Percentiles rank a stretch among this genome's conserved stretches.
Conservation (phyloP, 2,797 vertebrate species). For the Argya squamiceps region DNA sequence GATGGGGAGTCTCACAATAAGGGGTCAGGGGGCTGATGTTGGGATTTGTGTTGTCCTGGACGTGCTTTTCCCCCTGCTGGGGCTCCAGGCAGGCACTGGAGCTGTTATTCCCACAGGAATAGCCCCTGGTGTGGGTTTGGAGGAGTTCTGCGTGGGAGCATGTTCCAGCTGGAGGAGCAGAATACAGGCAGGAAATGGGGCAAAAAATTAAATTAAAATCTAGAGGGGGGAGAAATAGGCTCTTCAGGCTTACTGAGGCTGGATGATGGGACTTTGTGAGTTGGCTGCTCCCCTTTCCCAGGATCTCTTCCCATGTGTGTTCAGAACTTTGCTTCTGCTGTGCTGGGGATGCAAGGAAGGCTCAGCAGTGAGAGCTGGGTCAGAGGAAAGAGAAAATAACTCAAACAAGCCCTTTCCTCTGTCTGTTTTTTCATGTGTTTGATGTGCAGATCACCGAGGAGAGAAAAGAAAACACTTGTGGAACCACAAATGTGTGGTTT, state of each 20-base stretch:
- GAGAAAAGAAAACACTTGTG: not conserved
- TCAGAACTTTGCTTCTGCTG: not conserved
- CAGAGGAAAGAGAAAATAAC: not conserved
- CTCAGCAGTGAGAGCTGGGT: not conserved
- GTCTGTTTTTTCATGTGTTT: not conserved
- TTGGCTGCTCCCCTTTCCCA: not conserved
- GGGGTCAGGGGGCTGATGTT: fast-evolving
- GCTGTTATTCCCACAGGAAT: not conserved
- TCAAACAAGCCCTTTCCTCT: not conserved
- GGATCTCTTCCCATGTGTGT: not conserved
- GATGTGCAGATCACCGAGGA: not conserved
- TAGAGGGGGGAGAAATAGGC: fast-evolving
- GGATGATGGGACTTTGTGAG: not conserved
- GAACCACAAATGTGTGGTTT: not conserved
- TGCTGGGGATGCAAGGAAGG: fast-evolving
- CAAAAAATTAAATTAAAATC: not conserved
- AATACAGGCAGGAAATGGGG: not conserved
- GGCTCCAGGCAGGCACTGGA: not conserved
- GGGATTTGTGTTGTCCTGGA: not conserved
- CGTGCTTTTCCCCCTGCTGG: not conserved
- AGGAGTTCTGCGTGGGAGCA: not conserved
- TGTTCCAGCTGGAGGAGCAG: not conserved
- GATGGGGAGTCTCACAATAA: too few species aligned
- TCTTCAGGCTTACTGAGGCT: not conserved
- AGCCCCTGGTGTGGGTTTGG: not conserved